Evolutionary conservation across 2,113 vertebrate genomes (phyloP).

Genomic region (Lonchura striata): DNA sequence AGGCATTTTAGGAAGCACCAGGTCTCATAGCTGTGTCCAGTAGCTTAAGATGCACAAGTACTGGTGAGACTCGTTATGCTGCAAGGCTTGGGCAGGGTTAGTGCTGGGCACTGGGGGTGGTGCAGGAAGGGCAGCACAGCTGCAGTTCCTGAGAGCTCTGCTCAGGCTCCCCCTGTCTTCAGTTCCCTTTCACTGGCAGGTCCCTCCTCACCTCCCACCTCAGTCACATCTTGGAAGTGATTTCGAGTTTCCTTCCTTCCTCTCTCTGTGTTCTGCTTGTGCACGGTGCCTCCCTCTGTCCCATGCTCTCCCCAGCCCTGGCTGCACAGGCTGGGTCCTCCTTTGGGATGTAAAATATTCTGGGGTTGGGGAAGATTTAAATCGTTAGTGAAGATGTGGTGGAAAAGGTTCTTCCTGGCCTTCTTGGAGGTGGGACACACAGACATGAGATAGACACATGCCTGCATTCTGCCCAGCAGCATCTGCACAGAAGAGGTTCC

Average conservation of each 20-base stretch:
- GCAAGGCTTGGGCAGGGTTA: not conserved
- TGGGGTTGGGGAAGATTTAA: rapidly evolving
- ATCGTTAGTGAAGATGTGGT: not conserved
- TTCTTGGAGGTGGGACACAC: rapidly evolving
- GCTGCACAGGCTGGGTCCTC: not conserved
- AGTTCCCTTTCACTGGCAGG: not conserved
- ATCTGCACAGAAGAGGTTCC: rapidly evolving
- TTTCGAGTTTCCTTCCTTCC: not conserved
- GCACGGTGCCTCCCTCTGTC: not conserved
- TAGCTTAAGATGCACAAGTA: not conserved
- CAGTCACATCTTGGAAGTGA: rapidly evolving
- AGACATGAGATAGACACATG: rapidly evolving
- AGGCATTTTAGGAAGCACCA: not conserved
- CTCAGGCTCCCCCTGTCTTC: not conserved
- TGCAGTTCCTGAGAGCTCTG: not conserved
- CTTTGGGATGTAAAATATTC: not conserved
- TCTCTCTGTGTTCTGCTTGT: rapidly evolving
- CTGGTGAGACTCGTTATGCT: not conserved
- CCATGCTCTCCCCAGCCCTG: not conserved
- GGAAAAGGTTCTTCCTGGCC: not conserved
- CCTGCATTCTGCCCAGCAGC: rapidly evolving
- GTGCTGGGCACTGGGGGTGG: rapidly evolving
- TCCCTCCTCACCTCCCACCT: not conserved
- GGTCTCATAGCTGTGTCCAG: not conserved
- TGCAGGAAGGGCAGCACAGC: not conserved